Evolutionary conservation across 2,797 vertebrate genomes (phyloP).

Genomic region (Lepilemur ruficaudatus): DNA sequence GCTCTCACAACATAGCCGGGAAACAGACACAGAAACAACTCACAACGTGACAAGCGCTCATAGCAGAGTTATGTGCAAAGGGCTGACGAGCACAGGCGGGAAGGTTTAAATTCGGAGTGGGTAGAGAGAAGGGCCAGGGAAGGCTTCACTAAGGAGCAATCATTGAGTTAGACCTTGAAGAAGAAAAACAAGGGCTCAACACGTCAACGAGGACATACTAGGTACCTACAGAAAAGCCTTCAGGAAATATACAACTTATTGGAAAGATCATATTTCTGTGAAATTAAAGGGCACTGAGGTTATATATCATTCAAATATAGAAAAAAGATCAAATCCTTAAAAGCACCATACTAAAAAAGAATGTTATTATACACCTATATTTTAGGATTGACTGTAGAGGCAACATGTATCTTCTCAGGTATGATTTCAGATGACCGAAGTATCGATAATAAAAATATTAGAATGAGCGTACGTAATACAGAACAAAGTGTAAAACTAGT

Average conservation of each 20-base stretch:
- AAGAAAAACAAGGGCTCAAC: neutral
- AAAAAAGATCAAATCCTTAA: constrained; percentile 13
- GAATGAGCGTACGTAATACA: constrained; percentile 9
- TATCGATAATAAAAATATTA: constrained; percentile 23
- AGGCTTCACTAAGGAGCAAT: neutral
- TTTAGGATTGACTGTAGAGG: neutral
- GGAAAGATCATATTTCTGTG: neutral
- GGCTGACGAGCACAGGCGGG: neutral
- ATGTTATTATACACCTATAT: neutral
- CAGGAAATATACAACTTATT: neutral
- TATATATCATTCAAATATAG: neutral
- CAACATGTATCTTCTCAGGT: neutral
- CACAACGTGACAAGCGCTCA: neutral
- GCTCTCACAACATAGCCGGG: neutral
- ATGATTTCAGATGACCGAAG: neutral
- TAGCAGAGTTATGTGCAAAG: neutral
- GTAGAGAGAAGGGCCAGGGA: neutral
- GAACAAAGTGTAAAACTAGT: neutral
- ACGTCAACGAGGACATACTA: neutral
- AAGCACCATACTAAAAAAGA: neutral
- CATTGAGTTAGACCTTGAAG: neutral
- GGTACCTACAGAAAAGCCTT: neutral
- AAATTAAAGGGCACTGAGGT: neutral
- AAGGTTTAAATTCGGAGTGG: neutral
- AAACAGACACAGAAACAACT: neutral